Base-by-base conservation (phyloP, 1,140 invertebrate genomes). In the Microplitis mediator region DNA sequence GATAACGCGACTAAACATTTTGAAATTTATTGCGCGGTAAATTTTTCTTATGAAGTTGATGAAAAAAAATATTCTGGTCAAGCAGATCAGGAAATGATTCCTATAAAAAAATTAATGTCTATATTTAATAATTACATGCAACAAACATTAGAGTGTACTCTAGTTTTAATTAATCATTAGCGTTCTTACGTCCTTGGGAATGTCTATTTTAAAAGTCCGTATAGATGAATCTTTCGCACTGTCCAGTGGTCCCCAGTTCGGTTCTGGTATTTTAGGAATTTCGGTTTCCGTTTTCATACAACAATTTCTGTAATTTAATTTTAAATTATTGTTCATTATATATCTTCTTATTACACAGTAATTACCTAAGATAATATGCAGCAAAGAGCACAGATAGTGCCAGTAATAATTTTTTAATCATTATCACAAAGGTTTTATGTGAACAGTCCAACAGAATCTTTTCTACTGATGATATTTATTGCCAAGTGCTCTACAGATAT, bases 171-270 rank as follows among this genome's bases (percentile, higher is more conserved):
- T 3, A 69, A 32, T 67, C 13, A 56, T 4, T 4, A 4, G 23
- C 8, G 31, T 34, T 36, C 60, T 77, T 75, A 85, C 85, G 75
- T 84, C 69, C 35, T 87, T 76, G 0, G 84, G 70, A 32, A 89
- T 76, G 36, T 87, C 78, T 5, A 90, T 88, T 78, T 82, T 85
- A 72, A 90, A 90, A 1, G 88, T 85, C 36, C 79, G 81, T 45
- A 90, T 85, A 11, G 80, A 76, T 6, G 78, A 74, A 52, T 89
- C 87, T 9, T 81, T 81, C 62, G 79, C 82, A 2, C 14, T 70
- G 9, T 78, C 69, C 9, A 80, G 83, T 4, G 83, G 78, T 0
- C 88, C 89, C 89, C 89, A 90, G 74, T 88, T 88, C 1, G 76
- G 80, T 11, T 86, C 83, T 0, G 79, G 76, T 34, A 82, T 73